Evolutionary conservation across 2,888 invertebrate genomes (phyloP).

Genomic region (Fragum sueziense): DNA sequence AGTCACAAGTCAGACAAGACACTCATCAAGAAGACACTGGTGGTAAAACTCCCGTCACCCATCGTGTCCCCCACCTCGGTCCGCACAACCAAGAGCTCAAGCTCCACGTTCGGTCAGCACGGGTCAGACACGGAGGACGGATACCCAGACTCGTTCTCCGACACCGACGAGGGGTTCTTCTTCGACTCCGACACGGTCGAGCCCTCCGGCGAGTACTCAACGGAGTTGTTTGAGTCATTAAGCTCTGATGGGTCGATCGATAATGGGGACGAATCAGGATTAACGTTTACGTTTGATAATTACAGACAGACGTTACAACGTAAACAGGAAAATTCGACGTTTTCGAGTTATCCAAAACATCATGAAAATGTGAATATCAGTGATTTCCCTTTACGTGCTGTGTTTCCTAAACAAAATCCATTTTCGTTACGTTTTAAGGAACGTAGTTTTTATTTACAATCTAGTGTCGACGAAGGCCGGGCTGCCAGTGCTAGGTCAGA

Average conservation of each 20-base stretch:
- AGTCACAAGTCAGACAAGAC: background rate
- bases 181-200: slow-evolving; percentile 16
- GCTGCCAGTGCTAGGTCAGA: background rate
- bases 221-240: background rate
- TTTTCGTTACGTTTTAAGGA: slow-evolving; percentile 46
- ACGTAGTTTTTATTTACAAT: slow-evolving; percentile 41
- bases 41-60: slow-evolving; percentile 33
- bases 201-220: slow-evolving; percentile 1
- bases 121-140: slow-evolving; percentile 28
- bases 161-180: slow-evolving; percentile 12
- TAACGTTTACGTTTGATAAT: slow-evolving; percentile 3
- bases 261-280: background rate
- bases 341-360: background rate
- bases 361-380: background rate
- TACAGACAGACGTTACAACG: background rate
- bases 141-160: slow-evolving; percentile 21
- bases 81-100: background rate
- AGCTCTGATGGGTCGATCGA: background rate
- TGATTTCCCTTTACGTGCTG: slow-evolving; percentile 32
- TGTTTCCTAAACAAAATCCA: slow-evolving; percentile 41
- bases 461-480: slow-evolving; percentile 10
- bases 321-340: slow-evolving; percentile 13
- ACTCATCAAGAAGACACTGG: slow-evolving; percentile 12
- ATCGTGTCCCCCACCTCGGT: slow-evolving; percentile 2
- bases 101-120: slow-evolving; percentile 25